These are phyloP conservation scores for Cardiocondyla obscurior DNA, from an alignment of 1,140 invertebrate species.

Conservation along the genomic window DNA sequence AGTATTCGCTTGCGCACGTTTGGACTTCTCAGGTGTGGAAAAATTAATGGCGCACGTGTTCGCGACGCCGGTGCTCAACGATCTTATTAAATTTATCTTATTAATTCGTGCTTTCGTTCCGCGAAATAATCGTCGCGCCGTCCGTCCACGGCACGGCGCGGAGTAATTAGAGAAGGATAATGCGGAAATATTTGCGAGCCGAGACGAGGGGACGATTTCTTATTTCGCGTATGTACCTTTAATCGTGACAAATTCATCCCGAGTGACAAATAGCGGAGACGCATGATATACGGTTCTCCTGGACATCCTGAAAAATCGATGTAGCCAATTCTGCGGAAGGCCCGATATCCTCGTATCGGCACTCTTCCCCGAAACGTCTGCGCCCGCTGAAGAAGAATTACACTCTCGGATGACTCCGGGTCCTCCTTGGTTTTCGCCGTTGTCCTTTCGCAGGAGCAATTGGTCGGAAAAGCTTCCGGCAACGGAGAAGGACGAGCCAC, in stretches of 20 bases:
- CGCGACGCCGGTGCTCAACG: background rate
- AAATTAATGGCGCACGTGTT: background rate
- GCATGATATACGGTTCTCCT: constrained; percentile 27
- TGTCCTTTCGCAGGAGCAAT: constrained; percentile 71
- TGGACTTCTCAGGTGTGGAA: background rate
- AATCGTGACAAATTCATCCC: constrained; percentile 10
- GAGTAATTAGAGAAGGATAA: background rate
- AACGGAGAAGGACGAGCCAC: constrained; percentile 63
- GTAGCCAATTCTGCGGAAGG: constrained; percentile 35
- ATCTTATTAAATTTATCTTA: background rate
- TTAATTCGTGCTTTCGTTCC: background rate
- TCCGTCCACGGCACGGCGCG: background rate
- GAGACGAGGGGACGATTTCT: background rate
- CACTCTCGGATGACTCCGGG: constrained; percentile 7
- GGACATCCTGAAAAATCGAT: constrained; percentile 44
- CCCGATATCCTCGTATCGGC: constrained; percentile 23
- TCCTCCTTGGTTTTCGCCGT: constrained; percentile 43
- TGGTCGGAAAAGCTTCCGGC: constrained; percentile 72
- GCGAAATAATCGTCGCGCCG: background rate
- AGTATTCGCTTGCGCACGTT: background rate
- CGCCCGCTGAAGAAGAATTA: constrained; percentile 51
- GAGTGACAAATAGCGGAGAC: background rate
- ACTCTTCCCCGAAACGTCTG: constrained; percentile 33
- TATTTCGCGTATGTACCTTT: background rate
- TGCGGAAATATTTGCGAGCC: background rate